A percentile compares a stretch with the other conserved stretches of the same genome.
Evolutionary conservation across 2,113 vertebrate species (phyloP).

Genomic region (Crotalus tigris): DNA sequence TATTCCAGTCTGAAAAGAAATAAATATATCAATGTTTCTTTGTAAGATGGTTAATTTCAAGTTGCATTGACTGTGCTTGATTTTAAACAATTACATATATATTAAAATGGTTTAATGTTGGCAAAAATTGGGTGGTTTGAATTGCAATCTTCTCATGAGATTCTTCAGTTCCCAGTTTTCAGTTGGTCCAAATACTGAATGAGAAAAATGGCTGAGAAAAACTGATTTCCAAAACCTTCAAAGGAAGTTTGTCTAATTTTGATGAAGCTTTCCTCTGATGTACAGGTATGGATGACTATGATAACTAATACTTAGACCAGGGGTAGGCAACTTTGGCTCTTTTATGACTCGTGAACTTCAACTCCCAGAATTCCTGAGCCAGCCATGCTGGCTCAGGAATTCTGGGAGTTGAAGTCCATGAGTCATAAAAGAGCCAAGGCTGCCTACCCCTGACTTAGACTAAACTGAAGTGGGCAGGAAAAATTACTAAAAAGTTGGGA

Average conservation of each 20-base stretch:
- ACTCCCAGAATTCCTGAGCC: too few species aligned
- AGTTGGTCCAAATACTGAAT: background rate
- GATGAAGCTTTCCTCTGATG: background rate
- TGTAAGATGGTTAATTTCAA: background rate
- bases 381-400: too few species aligned
- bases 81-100: background rate
- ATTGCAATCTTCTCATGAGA: background rate
- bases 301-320: background rate
- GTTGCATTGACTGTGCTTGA: background rate
- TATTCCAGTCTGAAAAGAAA: conserved; percentile 43
- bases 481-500: background rate
- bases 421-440: too few species aligned
- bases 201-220: background rate
- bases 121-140: background rate
- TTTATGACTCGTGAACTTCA: too few species aligned
- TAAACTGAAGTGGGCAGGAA: background rate
- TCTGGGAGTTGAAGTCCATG: too few species aligned
- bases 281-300: background rate
- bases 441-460: too few species aligned
- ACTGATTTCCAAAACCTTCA: background rate
- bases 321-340: too few species aligned
- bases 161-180: background rate
- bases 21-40: background rate
- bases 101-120: background rate
- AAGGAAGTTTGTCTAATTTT: background rate